Base-by-base conservation (phyloP, 2,888 invertebrate species). In the Piscicola geometra region DNA sequence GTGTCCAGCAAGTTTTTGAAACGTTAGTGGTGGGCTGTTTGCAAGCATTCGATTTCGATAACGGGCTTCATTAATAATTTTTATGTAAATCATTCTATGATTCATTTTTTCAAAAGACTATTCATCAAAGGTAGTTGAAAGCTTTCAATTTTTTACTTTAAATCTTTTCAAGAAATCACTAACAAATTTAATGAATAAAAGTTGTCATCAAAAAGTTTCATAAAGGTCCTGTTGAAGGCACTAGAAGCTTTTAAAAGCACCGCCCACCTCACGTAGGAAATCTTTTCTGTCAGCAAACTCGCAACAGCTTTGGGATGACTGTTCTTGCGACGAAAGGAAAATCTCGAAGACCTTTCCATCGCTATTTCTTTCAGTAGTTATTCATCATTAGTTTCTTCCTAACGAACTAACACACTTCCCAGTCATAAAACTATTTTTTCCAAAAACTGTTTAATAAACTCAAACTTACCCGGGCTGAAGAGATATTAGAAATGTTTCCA, bases 341-440 rank as follows among this genome's bases (percentile, higher is more conserved):
- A 73, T 35, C 73, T 56, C 21, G 73, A 64, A 73, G 73, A 73
- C 28, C 64, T 30, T 25, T 73, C 73, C 73, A 73, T 73, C 2
- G n/a, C 15, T 41, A 15, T 41, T 41, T 15, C 41, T 41, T 41
- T 15, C 5, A 41, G 15, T 5, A 5, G 15, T 15, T 41, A 15
- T 41, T 41, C 41, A 9, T 15, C 41, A n/a, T n/a, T n/a, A n/a
- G n/a, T n/a, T n/a, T n/a, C n/a, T n/a, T n/a, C n/a, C n/a, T n/a
- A n/a, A n/a, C n/a, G n/a, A n/a, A n/a, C n/a, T n/a, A n/a, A n/a
- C n/a, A n/a, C n/a, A n/a, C n/a, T n/a, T n/a, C n/a, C n/a, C 41
- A 9, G 41, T 41, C 41, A 41, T 9, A 41, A 41, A 41, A 41
- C 5, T 41, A 41, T 41, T 41, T 41, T 41, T 41, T 41, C 5